These are phyloP conservation scores for Synanceia verrucosa DNA, from an alignment of 2,797 vertebrate genomes.

Conservation along the genomic window DNA sequence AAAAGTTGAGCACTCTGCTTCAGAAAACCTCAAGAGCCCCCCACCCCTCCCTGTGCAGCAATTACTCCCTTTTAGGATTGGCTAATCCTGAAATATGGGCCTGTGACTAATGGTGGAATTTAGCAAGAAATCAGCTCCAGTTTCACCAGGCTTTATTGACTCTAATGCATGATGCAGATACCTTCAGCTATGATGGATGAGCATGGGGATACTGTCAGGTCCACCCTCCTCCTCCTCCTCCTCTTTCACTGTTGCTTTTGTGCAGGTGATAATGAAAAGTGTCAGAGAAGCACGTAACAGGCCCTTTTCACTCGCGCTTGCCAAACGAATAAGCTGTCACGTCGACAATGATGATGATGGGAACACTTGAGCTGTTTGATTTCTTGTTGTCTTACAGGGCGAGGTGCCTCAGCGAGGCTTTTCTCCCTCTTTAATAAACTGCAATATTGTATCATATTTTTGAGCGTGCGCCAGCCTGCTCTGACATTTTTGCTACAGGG, in stretches of 20 bases:
- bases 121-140: conserved; percentile 99
- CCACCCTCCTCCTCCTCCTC: conserved; percentile 56
- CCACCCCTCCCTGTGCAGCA: conserved; percentile 47
- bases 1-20: conserved; percentile 45
- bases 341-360: conserved; percentile 68
- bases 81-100: conserved; percentile 86
- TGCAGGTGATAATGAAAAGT: conserved; percentile 87
- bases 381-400: conserved; percentile 73
- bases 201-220: conserved; percentile 64
- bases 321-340: conserved; percentile 72
- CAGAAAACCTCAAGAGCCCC: conserved; percentile 45
- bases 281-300: conserved; percentile 87
- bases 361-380: conserved; percentile 61
- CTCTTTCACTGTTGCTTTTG: conserved; percentile 87
- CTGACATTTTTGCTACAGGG: conserved; percentile 58
- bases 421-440: conserved; percentile 45
- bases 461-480: conserved; percentile 62
- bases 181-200: conserved; percentile 91
- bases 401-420: conserved; percentile 47
- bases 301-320: conserved; percentile 73
- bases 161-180: conserved; percentile 89
- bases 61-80: conserved; percentile 77
- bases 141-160: conserved; percentile 91
- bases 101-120: conserved; percentile 99
- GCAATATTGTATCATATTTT: conserved; percentile 60